Percentiles rank a stretch among this genome's conserved stretches.
Evolutionary conservation across 2,888 invertebrate species (phyloP).

Genomic region (Amaurobius ferox): DNA sequence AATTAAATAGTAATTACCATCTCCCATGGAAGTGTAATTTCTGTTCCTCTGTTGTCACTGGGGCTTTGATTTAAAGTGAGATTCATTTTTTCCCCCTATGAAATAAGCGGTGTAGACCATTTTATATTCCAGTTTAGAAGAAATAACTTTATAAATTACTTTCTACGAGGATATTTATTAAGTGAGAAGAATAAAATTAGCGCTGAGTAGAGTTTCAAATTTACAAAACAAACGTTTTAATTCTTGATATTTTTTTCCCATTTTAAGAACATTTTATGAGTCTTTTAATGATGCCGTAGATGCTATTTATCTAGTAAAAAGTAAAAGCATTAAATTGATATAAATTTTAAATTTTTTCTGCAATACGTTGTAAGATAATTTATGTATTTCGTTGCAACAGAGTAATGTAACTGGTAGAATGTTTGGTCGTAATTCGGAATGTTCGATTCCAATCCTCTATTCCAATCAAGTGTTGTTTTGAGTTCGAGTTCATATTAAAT

Average conservation of each 20-base stretch:
- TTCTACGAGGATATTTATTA: conserved; percentile 25
- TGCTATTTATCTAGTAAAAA: background rate
- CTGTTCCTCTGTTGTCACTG: conserved; percentile 46
- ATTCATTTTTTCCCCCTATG: conserved; percentile 26
- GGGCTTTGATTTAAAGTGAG: conserved; percentile 59
- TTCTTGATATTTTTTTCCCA: conserved; percentile 13
- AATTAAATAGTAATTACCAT: conserved; percentile 72
- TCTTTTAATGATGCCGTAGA: background rate
- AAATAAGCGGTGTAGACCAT: conserved; percentile 10
- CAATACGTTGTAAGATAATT: too few species aligned
- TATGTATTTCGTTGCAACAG: too few species aligned
- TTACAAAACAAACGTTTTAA: conserved; percentile 20
- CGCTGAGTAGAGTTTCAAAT: conserved; percentile 52
- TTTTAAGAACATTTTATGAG: background rate
- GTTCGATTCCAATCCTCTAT: too few species aligned
- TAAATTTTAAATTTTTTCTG: too few species aligned
- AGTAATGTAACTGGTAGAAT: too few species aligned
- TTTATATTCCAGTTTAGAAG: conserved; percentile 18
- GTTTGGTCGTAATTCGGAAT: too few species aligned
- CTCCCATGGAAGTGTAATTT: conserved; percentile 65
- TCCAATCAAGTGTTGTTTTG: too few species aligned
- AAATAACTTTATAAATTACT: conserved; percentile 45
- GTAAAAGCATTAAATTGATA: background rate
- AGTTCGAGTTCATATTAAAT: too few species aligned
- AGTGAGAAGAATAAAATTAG: conserved; percentile 57